Base-by-base conservation (phyloP, 2,797 vertebrate genomes). In the Tarsius wallacei region DNA sequence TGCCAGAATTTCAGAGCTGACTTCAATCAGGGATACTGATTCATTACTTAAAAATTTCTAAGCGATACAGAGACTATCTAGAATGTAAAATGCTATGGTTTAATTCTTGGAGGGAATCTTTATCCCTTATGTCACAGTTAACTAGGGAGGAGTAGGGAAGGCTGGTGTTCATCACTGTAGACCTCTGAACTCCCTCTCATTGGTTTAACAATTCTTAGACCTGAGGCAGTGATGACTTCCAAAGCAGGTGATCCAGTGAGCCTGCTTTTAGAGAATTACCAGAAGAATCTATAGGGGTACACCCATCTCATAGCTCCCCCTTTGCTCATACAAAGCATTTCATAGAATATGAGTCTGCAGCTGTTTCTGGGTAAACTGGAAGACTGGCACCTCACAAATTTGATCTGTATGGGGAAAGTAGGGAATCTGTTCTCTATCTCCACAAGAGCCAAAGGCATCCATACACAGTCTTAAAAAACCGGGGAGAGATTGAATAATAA, bases 381-480 rank as follows among this genome's bases (percentile, higher is more conserved):
- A 84, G 66, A 80, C 28, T n/a, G 84, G 83, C 42, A 84, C 22
- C 36, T 76, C 11, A 51, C 26, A 19, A 77, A 84, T 26, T 24
- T 84, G 74, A 19, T 93, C 70, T n/a, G 31, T 68, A 12, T 71
- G 7, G 21, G 51, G 14, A 77, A 13, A 85, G 33, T 1, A 86
- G 74, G 31, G 68, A 17, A 80, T 80, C 90, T 93, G 51, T 71
- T 83, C 71, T 91, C 71, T n/a, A 68, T 36, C 49, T 53, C 47
- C 7, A 1, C 33, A 77, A 91, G 53, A 55, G 47, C 33, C 57
- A 92, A 74, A 74, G 16, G 21, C 73, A 74, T 87, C 47, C 68
- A 70, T 42, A 42, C 14, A 61, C 10, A 74, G 89, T 89, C 76
- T 93, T 83, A 42, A 85, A 96, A 81, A 84, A 17, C 74, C 15